A percentile compares a stretch with the other conserved stretches of the same genome.
Conservation (phyloP, 2,113 vertebrate species). For the Nibea coibor region DNA sequence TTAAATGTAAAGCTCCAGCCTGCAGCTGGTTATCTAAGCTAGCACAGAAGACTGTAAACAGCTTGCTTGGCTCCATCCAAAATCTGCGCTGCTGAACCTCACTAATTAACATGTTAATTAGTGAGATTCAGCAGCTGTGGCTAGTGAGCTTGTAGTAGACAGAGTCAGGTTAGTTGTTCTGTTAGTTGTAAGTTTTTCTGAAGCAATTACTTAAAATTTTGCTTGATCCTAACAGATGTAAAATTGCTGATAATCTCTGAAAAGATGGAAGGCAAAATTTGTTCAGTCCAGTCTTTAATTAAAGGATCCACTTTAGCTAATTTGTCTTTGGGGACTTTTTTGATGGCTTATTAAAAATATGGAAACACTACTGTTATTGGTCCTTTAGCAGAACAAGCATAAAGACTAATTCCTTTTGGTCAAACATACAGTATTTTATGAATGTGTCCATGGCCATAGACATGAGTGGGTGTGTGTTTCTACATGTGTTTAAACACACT, state of each 20-base stretch:
- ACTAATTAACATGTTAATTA: background rate
- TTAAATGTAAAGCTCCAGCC: background rate
- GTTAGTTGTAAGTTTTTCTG: no score
- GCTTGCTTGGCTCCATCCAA: no score
- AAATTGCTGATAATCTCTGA: no score
- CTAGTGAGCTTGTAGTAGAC: background rate
- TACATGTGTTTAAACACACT: slow-evolving; percentile 32
- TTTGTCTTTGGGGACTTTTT: background rate
- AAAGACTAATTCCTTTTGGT: background rate
- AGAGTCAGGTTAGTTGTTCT: background rate
- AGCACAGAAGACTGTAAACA: background rate
- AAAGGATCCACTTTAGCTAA: background rate
- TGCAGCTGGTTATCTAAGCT: background rate
- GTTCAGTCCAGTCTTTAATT: background rate
- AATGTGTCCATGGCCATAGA: background rate
- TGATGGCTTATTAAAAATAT: background rate
- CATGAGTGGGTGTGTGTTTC: background rate
- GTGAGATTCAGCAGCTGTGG: no score
- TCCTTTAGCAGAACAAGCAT: background rate
- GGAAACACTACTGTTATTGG: background rate
- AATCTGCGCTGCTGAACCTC: background rate
- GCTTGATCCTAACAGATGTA: no score
- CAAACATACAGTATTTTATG: background rate
- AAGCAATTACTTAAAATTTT: no score
- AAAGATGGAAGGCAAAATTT: no score